A percentile compares a stretch with the other conserved stretches of the same genome.
Conservation (phyloP, 2,888 invertebrate genomes). For the Acrobasis consociella region DNA sequence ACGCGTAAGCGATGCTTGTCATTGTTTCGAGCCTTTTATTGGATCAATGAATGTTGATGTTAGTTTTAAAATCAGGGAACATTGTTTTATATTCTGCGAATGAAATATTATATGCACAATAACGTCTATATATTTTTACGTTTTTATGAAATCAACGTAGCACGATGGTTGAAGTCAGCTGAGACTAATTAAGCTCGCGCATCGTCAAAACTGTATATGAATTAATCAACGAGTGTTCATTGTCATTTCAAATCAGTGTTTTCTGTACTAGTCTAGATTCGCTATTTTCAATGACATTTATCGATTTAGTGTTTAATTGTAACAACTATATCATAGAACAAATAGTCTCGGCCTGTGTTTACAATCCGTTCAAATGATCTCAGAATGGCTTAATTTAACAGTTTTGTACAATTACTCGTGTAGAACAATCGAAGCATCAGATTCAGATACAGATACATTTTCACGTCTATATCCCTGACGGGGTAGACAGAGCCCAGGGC, state of each 20-base stretch:
- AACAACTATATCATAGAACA: slow-evolving; percentile 10
- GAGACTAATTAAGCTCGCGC: not conserved
- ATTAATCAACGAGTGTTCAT: slow-evolving; percentile 9
- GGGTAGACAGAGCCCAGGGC: too few relatives aligned
- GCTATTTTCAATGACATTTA: slow-evolving; percentile 21
- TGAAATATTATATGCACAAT: slow-evolving; percentile 13
- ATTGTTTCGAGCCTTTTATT: slow-evolving; percentile 10
- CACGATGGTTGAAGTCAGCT: not conserved
- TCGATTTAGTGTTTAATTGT: slow-evolving; percentile 14
- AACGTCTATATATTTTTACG: slow-evolving; percentile 12
- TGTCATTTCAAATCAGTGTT: slow-evolving; percentile 11
- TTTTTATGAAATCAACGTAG: slow-evolving; percentile 10
- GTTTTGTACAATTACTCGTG: not conserved
- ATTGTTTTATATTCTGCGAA: slow-evolving; percentile 5
- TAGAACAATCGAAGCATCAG: not conserved
- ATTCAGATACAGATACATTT: too few relatives aligned
- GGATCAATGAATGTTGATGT: slow-evolving; percentile 8
- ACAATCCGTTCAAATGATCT: not conserved
- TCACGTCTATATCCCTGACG: too few relatives aligned
- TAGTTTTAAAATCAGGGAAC: slow-evolving; percentile 6
- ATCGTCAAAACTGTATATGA: not conserved
- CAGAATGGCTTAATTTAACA: not conserved
- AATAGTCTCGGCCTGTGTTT: slow-evolving; percentile 5
- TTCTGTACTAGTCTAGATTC: slow-evolving; percentile 18
- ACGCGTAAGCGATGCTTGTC: slow-evolving; percentile 5